These are phyloP conservation scores for Montipora efflorescens DNA, from an alignment of 64 coral and sea anemone genomes.

Conservation along the genomic window DNA sequence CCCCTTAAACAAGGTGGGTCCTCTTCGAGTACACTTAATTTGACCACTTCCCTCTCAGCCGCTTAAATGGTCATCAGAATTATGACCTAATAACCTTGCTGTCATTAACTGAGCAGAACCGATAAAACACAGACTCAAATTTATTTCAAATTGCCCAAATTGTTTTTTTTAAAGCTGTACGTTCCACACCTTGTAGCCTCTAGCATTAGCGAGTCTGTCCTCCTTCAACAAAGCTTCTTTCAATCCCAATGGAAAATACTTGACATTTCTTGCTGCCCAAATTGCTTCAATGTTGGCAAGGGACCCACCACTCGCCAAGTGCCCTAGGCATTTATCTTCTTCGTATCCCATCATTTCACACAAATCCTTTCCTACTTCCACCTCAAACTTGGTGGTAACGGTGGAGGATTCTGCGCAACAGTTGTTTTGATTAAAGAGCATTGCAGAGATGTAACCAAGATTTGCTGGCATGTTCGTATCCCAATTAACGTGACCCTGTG, in stretches of 20 bases:
- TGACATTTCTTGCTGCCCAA: slow-evolving; percentile 74
- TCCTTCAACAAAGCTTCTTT: slow-evolving; percentile 72
- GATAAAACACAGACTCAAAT: background rate
- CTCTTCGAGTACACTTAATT: too few relatives aligned
- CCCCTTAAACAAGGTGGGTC: too few relatives aligned
- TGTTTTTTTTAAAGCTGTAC: background rate
- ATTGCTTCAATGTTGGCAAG: slow-evolving; percentile 79
- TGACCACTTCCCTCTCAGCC: too few relatives aligned
- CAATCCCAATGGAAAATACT: slow-evolving; percentile 69
- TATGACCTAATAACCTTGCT: too few relatives aligned
- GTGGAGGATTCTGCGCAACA: slow-evolving; percentile 61
- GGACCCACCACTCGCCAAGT: slow-evolving; percentile 52
- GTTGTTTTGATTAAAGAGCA: slow-evolving; percentile 88
- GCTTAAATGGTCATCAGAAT: too few relatives aligned
- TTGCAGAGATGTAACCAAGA: slow-evolving; percentile 72
- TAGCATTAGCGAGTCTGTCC: slow-evolving; percentile 33
- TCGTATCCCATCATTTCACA: slow-evolving; percentile 86
- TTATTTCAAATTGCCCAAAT: background rate
- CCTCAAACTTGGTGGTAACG: slow-evolving; percentile 74
- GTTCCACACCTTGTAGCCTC: slow-evolving; percentile 40
- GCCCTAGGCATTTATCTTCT: slow-evolving; percentile 13
- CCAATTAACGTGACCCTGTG: slow-evolving; percentile 74
- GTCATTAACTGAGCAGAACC: too few relatives aligned
- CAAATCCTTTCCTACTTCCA: slow-evolving; percentile 72
- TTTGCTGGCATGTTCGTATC: slow-evolving; percentile 69